Base-by-base conservation (phyloP, 2,113 vertebrate genomes). In the Dendrocopos noguchii region DNA sequence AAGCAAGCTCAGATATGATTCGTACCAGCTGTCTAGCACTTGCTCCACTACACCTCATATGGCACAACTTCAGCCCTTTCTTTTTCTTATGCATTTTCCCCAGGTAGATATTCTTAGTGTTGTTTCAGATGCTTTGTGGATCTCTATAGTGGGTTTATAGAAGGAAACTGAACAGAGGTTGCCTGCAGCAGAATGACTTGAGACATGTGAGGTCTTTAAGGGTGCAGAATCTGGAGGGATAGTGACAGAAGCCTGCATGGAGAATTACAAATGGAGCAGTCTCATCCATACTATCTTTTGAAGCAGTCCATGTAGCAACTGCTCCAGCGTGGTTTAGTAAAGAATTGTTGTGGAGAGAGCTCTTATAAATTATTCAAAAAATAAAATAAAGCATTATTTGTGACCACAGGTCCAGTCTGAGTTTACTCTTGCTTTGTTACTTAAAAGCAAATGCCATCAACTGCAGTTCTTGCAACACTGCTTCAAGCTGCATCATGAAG, bases 101-200 rank as follows among this genome's bases (percentile, higher is more conserved):
- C 46, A 39, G 80, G 57, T 70, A 29, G 29, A 36, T 15, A 28
- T 44, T 80, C 17, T 29, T n/a, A 36, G 15, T 20, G 2, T 27
- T 53, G 29, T 19, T 88, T 72, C 73, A 91, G 46, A 55, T 7
- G 3, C 42, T 67, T 67, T 80, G 47, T 64, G 28, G 44, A 21
- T 56, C 31, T 78, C 47, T 17, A 31, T 4, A 33, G 16, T 16
- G 8, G 16, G 67, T 67, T 78, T 65, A 70, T 2, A 73, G 39
- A 68, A 57, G 8, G 20, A 84, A 91, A 64, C 10, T 0, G 1
- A 57, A 72, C 6, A n/a, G 0, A 0, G 15, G 12, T 21, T 87
- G 42, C 27, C 39, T 74, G 3, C 50, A 63, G 29, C 2, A 59
- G 60, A 80, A 74, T 31, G 60, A 47, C 76, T 9, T 47, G 59